Base-by-base conservation (phyloP, 2,888 invertebrate genomes). In the Myopa testacea region DNA sequence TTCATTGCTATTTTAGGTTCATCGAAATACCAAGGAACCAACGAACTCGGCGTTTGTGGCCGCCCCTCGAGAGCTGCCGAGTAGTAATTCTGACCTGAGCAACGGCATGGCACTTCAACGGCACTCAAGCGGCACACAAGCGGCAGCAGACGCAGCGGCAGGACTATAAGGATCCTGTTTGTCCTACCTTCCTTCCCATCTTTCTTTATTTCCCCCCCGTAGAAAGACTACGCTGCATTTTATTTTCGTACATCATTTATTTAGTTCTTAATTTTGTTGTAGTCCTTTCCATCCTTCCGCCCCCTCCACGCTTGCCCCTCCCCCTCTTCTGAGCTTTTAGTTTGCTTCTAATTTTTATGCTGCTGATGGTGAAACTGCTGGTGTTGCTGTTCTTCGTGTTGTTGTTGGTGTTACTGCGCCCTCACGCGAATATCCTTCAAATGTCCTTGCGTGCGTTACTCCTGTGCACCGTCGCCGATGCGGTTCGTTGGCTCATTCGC, bases 161-260 rank as follows among this genome's bases (percentile, higher is more conserved):
- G 50, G 14, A 19, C 7, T 4, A 19, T 3, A 26, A 19, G 26
- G 5, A 26, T 63, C 3, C 26, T 8, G 7, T 60, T 10, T n/a
- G 8, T 3, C 26, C 60, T 16, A 10, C 37, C 63, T 12, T 12
- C 6, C 38, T 14, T 19, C 14, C 63, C 26, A 34, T 58, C 16
- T 16, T 19, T 26, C 69, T 10, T 16, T 37, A 10, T 3, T 0
- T 38, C 7, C 65, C 63, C 37, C 26, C 37, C 19, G 14, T 50
- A 65, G 7, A 26, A 26, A 16, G 19, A 50, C 50, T 6, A 3
- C 82, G 84, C 85, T 82, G 85, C 85, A 85, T 85, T 85, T 86
- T 84, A 85, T 85, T 84, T 85, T 85, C 83, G 86, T 86, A 84
- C 85, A 86, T 85, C 84, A 85, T 85, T 85, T 85, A 85, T 86